phyloP scores from a whole-genome alignment of 37 sponge, comb jelly and placozoan genomes.

The Crambe crambe region DNA sequence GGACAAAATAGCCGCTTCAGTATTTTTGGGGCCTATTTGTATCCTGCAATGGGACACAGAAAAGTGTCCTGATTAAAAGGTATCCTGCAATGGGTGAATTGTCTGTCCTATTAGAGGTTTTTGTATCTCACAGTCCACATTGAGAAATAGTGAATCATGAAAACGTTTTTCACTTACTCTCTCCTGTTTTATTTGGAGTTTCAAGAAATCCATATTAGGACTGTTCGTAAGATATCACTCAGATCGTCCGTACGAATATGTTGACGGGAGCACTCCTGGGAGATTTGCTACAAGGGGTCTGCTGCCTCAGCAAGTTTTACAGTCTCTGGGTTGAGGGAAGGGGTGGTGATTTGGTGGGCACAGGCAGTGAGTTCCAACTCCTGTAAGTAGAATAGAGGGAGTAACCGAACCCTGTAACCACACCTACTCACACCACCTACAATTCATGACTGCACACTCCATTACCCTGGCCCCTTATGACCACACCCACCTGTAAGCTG shows the following conservation, averaged over 20 bases:
- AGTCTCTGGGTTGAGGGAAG: slow-evolving; percentile 80
- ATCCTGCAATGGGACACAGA: too few relatives aligned
- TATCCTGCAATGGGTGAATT: too few relatives aligned
- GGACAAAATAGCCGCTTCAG: too few relatives aligned
- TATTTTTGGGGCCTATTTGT: too few relatives aligned
- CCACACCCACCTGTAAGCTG: slow-evolving; percentile 73
- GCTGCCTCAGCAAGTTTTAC: slow-evolving; percentile 75
- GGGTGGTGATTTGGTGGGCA: slow-evolving; percentile 81
- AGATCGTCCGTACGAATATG: slow-evolving; percentile 36
- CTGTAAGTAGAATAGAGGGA: slow-evolving; percentile 22
- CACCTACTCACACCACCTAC: slow-evolving; percentile 17
- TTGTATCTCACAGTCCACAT: too few relatives aligned
- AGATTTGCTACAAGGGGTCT: slow-evolving; percentile 45
- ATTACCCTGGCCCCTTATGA: background rate
- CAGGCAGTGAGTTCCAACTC: slow-evolving; percentile 83
- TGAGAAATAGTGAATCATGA: too few relatives aligned
- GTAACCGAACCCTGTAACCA: background rate
- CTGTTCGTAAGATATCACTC: slow-evolving; percentile 55
- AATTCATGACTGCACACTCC: background rate
- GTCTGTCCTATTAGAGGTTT: too few relatives aligned
- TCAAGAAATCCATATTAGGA: slow-evolving; percentile 66
- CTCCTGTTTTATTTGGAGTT: slow-evolving; percentile 65
- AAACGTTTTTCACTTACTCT: slow-evolving; percentile 31
- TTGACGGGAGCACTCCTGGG: slow-evolving; percentile 20
- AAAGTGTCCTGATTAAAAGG: too few relatives aligned